Evolutionary conservation across 2,888 invertebrate genomes (phyloP), one percentile per base, ranked within the genome.

Genomic region (Ctenicera cuprea): DNA sequence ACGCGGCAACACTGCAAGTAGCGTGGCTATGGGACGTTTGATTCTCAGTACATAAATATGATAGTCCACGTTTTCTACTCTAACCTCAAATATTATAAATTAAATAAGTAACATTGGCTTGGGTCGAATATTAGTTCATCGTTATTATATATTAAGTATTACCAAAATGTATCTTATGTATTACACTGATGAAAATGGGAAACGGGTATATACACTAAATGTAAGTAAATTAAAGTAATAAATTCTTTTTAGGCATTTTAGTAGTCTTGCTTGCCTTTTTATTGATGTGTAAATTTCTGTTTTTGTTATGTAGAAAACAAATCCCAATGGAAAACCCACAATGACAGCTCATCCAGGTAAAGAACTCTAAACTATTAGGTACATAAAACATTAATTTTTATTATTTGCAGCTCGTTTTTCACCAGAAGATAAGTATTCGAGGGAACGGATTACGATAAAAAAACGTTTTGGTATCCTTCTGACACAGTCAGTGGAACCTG

Each of bases 351-450:
- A 97, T 90, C 97, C 96, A 83, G 93, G 92, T 93, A 85, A 74
- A 73, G 52, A 48, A 64, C 7, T 33, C 26, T 30, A 26, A 45
- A 61, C 26, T 11, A 59, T 45, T 37, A 4, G 52, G 38, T 0
- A 41, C n/a, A 59, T 38, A 52, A 43, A 41, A 76, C 71, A 26
- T 26, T 26, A 26, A 26, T 26, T 26, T 3, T 2, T 26, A n/a
- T 52, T 67, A 62, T 76, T 90, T 91, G 43, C 87, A 94, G 97
- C 98, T 72, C 93, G 97, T 54, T 98, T 98, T 86, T 97, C 98
- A 0, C 97, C 98, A 0, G 97, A 97, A 87, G 98, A 98, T 86
- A 95, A 96, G 86, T 97, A 94, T 87, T 97, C 97, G 0, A 91
- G 94, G 77, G 94, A 98, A 81, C 90, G 98, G 81, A 92, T 98